Percentiles rank a stretch among this genome's conserved stretches.
phyloP scores from a whole-genome alignment of 2,888 invertebrate species.

The Eilema griseolum region DNA sequence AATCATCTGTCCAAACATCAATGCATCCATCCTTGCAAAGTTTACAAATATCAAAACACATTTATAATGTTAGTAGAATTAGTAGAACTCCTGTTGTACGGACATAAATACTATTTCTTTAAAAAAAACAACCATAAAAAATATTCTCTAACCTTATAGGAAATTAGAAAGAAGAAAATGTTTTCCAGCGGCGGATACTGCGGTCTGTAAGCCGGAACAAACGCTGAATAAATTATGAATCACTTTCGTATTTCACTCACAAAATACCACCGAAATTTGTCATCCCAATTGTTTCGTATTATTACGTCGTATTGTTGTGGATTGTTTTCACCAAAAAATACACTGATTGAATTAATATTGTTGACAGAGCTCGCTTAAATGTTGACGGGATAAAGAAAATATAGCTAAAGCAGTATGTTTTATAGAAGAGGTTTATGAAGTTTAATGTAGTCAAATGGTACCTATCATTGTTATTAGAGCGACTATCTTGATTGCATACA shows the following conservation, averaged over 20 bases:
- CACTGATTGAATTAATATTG: background rate
- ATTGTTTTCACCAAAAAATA: constrained; percentile 5
- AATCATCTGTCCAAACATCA: too few species aligned
- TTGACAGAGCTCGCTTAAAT: background rate
- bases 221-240: constrained; percentile 19
- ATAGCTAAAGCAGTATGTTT: too few species aligned
- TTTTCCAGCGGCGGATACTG: background rate
- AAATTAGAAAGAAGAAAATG: constrained; percentile 5
- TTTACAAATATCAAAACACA: background rate
- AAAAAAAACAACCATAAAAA: constrained; percentile 5
- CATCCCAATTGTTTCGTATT: constrained; percentile 12
- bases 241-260: constrained; percentile 12
- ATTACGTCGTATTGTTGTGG: constrained; percentile 2
- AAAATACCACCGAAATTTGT: constrained; percentile 19
- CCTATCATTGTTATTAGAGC: too few species aligned
- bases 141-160: background rate
- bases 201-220: constrained; percentile 10
- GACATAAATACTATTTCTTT: background rate
- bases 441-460: too few species aligned
- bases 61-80: background rate
- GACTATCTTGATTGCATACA: too few species aligned
- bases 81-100: background rate
- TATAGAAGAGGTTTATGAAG: too few species aligned
- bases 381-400: too few species aligned
- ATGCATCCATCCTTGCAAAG: too few species aligned